A percentile compares a stretch with the other conserved stretches of the same genome.
These are phyloP conservation scores for Rhinoptilus africanus DNA, from an alignment of 2,113 vertebrate genomes.

Conservation along the genomic window DNA sequence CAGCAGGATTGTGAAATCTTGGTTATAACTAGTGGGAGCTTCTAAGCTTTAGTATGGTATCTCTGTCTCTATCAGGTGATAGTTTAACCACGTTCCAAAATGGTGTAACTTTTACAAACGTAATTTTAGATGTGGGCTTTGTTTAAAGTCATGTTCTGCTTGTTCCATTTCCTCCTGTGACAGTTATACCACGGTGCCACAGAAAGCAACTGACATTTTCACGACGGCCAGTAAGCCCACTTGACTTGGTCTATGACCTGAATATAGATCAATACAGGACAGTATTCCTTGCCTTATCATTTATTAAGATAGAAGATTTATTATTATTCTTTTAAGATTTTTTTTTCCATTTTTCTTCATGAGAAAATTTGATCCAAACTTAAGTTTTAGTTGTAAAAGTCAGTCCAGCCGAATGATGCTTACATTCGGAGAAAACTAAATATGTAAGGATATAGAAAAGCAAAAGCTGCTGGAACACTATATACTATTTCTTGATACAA, in stretches of 20 bases:
- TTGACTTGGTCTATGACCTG: background rate
- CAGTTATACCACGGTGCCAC: background rate
- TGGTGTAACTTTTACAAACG: background rate
- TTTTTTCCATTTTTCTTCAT: background rate
- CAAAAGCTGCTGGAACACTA: background rate
- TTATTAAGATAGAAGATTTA: background rate
- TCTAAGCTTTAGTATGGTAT: background rate
- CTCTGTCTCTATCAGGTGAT: background rate
- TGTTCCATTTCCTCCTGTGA: background rate
- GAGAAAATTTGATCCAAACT: background rate
- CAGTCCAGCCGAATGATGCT: background rate
- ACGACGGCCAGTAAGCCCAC: too few relatives aligned
- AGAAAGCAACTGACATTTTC: background rate
- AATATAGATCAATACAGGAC: background rate
- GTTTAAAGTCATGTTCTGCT: background rate
- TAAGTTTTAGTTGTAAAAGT: background rate
- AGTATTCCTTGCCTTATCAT: background rate
- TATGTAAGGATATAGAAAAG: background rate
- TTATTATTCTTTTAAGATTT: background rate
- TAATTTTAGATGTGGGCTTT: background rate
- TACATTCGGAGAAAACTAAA: background rate
- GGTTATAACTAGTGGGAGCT: background rate
- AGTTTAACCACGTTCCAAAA: background rate
- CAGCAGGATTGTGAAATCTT: background rate
- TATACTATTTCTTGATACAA: background rate